These are phyloP conservation scores for Lamellibrachia satsuma DNA, from an alignment of 2,888 invertebrate genomes.

Conservation along the genomic window DNA sequence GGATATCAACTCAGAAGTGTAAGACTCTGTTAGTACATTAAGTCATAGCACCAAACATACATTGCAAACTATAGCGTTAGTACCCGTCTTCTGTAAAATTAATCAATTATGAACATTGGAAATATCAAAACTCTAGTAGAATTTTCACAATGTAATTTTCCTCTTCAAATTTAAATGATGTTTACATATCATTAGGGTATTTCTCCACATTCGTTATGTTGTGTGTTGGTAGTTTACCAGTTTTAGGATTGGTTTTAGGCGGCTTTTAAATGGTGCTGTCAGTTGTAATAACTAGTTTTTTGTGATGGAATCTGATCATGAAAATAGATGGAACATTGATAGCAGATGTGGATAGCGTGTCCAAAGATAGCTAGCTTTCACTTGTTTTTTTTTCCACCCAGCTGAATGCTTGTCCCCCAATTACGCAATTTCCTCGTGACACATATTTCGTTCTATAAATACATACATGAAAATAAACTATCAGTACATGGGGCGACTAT, in stretches of 20 bases:
- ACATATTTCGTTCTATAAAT: neutral
- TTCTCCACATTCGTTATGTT: neutral
- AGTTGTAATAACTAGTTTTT: neutral
- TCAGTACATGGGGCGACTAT: neutral
- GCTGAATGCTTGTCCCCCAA: neutral
- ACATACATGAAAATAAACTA: neutral
- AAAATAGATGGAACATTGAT: neutral
- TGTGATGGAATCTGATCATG: neutral
- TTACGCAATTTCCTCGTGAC: too few relatives aligned
- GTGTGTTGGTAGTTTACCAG: neutral
- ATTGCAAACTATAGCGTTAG: neutral
- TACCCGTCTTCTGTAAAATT: neutral
- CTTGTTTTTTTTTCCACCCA: neutral
- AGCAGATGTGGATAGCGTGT: neutral
- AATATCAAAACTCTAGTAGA: neutral
- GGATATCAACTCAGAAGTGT: neutral
- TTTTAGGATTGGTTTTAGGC: constrained; percentile 8
- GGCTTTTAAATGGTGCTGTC: neutral
- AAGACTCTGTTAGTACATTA: neutral
- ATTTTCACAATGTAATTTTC: neutral
- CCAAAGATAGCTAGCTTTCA: neutral
- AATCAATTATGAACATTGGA: neutral
- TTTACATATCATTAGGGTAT: neutral
- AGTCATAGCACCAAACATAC: neutral
- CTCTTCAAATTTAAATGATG: neutral